A percentile compares a stretch with the other conserved stretches of the same genome.
These are phyloP conservation scores for Fistularia tabacaria DNA, from an alignment of 2,797 vertebrate genomes.

Conservation along the genomic window DNA sequence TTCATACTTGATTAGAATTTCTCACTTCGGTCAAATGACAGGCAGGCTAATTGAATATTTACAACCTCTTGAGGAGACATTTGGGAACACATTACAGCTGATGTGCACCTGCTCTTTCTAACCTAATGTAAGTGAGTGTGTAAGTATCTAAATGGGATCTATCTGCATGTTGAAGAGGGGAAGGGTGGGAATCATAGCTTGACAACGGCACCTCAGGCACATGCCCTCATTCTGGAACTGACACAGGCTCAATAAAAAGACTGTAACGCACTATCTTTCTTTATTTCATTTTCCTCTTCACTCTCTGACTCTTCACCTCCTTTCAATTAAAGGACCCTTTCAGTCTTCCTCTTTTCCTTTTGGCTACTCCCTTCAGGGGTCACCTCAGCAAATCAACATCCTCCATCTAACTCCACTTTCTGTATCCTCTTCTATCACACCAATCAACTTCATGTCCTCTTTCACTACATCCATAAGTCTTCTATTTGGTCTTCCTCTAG, in stretches of 20 bases:
- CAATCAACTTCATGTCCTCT: too few relatives aligned
- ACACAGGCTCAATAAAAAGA: too few relatives aligned
- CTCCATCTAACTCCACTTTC: too few relatives aligned
- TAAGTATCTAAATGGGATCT: slow-evolving; percentile 25
- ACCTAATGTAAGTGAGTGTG: slow-evolving; percentile 37
- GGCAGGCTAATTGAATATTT: slow-evolving; percentile 87
- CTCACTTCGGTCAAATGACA: slow-evolving; percentile 82
- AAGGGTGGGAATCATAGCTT: slow-evolving; percentile 51
- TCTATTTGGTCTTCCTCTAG: too few relatives aligned
- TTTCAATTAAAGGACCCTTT: too few relatives aligned
- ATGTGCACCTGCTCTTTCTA: slow-evolving; percentile 89
- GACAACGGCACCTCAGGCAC: slow-evolving; percentile 44
- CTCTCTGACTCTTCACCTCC: background rate
- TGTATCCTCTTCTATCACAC: too few relatives aligned
- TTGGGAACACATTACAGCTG: slow-evolving; percentile 83
- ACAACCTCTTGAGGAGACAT: slow-evolving; percentile 81
- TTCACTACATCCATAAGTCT: too few relatives aligned
- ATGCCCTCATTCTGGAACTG: slow-evolving; percentile 29
- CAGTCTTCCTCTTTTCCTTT: background rate
- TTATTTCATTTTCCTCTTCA: background rate
- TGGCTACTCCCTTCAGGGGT: too few relatives aligned
- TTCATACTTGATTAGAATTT: slow-evolving; percentile 90
- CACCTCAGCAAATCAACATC: too few relatives aligned
- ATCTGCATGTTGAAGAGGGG: slow-evolving; percentile 15
- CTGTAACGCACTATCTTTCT: too few relatives aligned